phyloP scores from a whole-genome alignment of 2,888 invertebrate species.

The Lithophane socia region DNA sequence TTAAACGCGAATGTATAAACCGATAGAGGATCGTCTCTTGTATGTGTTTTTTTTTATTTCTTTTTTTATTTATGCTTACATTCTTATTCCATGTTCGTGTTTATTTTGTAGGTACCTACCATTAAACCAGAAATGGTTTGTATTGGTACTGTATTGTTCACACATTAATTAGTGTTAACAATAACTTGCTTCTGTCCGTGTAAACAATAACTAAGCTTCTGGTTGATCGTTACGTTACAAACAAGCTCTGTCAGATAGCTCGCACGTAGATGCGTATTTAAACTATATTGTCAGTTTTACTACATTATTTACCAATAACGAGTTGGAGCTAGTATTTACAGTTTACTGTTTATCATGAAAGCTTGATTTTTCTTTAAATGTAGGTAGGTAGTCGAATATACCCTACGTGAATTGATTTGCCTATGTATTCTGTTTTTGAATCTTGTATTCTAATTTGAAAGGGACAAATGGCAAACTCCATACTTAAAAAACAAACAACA shows the following conservation, averaged over 20 bases:
- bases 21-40: neutral
- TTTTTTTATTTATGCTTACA: too few relatives aligned
- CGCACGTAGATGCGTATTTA: neutral
- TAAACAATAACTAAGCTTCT: constrained; percentile 7
- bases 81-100: too few relatives aligned
- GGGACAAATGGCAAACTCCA: too few relatives aligned
- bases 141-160: neutral
- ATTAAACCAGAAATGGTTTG: too few relatives aligned
- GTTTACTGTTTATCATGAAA: neutral
- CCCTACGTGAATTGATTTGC: too few relatives aligned
- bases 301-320: neutral
- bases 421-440: too few relatives aligned
- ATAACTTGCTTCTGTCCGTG: neutral
- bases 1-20: neutral
- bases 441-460: too few relatives aligned
- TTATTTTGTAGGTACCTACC: too few relatives aligned
- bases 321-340: neutral
- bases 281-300: constrained; percentile 1
- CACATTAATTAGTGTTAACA: neutral
- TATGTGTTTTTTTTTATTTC: too few relatives aligned
- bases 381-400: neutral
- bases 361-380: neutral
- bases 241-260: neutral
- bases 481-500: too few relatives aligned
- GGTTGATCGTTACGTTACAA: constrained; percentile 8